These are phyloP conservation scores for Triplophysa rosa DNA, from an alignment of 2,113 vertebrate genomes.

Conservation along the genomic window DNA sequence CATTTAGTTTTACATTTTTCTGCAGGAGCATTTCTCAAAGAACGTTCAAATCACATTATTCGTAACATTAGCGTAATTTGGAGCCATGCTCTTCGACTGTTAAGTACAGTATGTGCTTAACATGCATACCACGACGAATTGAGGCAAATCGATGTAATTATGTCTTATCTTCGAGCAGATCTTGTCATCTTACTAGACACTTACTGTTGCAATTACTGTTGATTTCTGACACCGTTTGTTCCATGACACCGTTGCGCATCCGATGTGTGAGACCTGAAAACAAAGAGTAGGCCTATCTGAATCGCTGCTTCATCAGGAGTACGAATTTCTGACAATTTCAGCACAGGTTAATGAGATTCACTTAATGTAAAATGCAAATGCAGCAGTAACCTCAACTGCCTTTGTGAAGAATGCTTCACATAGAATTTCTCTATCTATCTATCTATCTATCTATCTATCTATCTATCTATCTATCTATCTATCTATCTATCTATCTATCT, in stretches of 20 bases:
- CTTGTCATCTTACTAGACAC: slow-evolving; percentile 54
- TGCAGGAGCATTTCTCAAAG: background rate
- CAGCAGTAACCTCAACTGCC: slow-evolving; percentile 46
- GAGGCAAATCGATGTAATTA: slow-evolving; percentile 52
- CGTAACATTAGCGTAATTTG: background rate
- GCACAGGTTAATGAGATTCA: slow-evolving; percentile 67
- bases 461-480: too few relatives aligned
- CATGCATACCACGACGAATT: background rate
- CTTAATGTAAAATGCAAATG: slow-evolving; percentile 70
- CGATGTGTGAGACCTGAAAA: background rate
- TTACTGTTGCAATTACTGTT: background rate
- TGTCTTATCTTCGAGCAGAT: slow-evolving; percentile 48
- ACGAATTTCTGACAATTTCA: slow-evolving; percentile 63
- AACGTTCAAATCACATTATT: slow-evolving; percentile 13
- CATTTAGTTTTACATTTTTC: too few relatives aligned
- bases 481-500: too few relatives aligned
- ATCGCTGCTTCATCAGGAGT: slow-evolving; percentile 14
- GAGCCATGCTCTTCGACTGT: background rate
- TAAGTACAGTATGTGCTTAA: background rate
- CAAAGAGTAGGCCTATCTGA: background rate
- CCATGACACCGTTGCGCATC: background rate
- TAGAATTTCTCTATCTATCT: slow-evolving; percentile 26
- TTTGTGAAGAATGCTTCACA: slow-evolving; percentile 17
- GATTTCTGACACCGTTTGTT: too few relatives aligned
- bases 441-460: too few relatives aligned